Evolutionary conservation across 2,888 invertebrate species (phyloP).

Genomic region (Dicycla oo): DNA sequence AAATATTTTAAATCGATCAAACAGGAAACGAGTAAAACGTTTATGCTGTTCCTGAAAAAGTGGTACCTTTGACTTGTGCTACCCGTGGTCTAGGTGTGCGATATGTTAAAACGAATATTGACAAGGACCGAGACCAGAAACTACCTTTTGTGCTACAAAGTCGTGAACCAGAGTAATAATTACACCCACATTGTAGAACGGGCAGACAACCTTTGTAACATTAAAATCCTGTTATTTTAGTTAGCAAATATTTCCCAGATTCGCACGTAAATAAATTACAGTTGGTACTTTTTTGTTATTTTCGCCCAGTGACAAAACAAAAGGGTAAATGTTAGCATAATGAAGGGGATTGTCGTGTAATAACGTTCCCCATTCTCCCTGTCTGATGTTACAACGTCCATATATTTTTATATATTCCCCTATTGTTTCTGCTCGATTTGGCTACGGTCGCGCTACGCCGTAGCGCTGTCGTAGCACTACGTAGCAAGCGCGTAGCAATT

Average conservation of each 20-base stretch:
- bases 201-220: not conserved
- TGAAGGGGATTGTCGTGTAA: constrained; percentile 44
- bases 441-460: constrained; percentile 61
- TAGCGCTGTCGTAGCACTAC: constrained; percentile 56
- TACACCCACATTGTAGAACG: not conserved
- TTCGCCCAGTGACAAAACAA: constrained; percentile 54
- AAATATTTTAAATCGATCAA: too few relatives aligned
- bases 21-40: too few relatives aligned
- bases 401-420: constrained; percentile 65
- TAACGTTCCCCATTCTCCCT: constrained; percentile 40
- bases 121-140: too few relatives aligned
- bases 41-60: too few relatives aligned
- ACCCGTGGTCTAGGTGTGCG: too few relatives aligned
- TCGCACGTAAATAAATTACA: constrained; percentile 34
- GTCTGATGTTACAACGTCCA: constrained; percentile 43
- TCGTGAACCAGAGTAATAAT: not conserved
- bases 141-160: not conserved
- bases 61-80: too few relatives aligned
- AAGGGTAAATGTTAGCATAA: constrained; percentile 54
- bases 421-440: constrained; percentile 61
- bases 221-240: constrained; percentile 23
- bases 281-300: constrained; percentile 56
- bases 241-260: constrained; percentile 16
- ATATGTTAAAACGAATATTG: too few relatives aligned
- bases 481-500: constrained; percentile 37